phyloP scores from a whole-genome alignment of 1,140 invertebrate genomes.

The Cryptotermes secundus region DNA sequence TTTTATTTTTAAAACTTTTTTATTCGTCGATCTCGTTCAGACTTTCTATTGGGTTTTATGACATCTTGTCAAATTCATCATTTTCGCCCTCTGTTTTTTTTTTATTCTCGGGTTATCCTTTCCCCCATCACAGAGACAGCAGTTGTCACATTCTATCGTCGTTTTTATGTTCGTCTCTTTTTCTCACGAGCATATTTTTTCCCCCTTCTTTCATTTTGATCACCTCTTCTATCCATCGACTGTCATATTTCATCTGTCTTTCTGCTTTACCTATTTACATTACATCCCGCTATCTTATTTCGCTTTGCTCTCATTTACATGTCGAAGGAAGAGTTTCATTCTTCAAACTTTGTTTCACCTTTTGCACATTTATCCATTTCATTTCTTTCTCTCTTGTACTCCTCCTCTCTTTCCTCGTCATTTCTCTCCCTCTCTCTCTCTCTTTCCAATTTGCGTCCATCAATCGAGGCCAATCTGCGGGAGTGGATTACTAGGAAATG shows the following conservation, averaged over 20 bases:
- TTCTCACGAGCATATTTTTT: background rate
- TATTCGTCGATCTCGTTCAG: background rate
- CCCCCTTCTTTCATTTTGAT: background rate
- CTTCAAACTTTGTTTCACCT: too few species aligned
- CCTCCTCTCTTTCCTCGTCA: background rate
- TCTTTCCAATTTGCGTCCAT: conserved; percentile 47
- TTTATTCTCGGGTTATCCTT: background rate
- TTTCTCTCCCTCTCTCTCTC: background rate
- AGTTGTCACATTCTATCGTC: background rate
- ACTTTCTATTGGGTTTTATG: background rate
- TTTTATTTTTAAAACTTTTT: background rate
- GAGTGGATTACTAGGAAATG: conserved; percentile 62
- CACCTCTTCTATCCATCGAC: background rate
- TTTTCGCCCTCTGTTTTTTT: background rate
- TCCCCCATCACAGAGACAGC: background rate
- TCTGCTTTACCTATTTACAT: background rate
- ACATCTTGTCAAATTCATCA: conserved; percentile 19
- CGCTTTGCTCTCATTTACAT: too few species aligned
- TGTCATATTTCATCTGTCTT: background rate
- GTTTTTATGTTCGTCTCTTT: background rate
- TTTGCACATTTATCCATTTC: too few species aligned
- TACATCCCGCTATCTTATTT: background rate
- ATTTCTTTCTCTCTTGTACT: background rate
- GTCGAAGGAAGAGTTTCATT: too few species aligned
- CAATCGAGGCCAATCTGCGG: conserved; percentile 61